A percentile compares a stretch with the other conserved stretches of the same genome.
Conservation (phyloP, 2,797 vertebrate species). For the Clarias pachynema region DNA sequence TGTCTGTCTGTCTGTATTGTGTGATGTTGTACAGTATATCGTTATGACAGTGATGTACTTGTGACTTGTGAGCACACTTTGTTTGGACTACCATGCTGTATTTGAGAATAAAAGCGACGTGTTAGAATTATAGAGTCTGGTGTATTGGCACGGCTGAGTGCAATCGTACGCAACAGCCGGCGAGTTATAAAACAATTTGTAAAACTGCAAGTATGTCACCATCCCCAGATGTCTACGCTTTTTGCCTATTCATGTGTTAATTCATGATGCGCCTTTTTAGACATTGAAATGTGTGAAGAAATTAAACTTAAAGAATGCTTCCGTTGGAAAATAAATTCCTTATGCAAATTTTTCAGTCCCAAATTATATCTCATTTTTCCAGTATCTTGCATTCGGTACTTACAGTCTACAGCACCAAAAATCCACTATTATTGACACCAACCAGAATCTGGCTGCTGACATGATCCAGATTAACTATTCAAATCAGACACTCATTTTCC, state of each 20-base stretch:
- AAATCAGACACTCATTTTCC: not conserved
- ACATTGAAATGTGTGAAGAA: constrained; percentile 5
- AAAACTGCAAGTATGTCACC: constrained; percentile 24
- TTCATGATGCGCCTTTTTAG: constrained; percentile 16
- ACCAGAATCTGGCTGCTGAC: not conserved
- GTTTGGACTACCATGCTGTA: constrained; percentile 34
- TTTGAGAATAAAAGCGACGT: constrained; percentile 43
- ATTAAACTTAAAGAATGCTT: not conserved
- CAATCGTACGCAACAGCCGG: constrained; percentile 28
- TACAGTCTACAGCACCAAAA: not conserved
- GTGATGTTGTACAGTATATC: constrained; percentile 29
- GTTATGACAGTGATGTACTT: constrained; percentile 27
- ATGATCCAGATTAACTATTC: not conserved
- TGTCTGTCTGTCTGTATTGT: constrained; percentile 20
- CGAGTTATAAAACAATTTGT: constrained; percentile 39
- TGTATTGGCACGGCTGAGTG: constrained; percentile 30
- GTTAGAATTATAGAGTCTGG: constrained; percentile 41
- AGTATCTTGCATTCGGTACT: not conserved
- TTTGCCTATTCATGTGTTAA: constrained; percentile 17
- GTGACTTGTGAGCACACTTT: constrained; percentile 41
- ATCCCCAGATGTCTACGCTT: constrained; percentile 26
- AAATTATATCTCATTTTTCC: not conserved
- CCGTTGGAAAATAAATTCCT: not conserved
- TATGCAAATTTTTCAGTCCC: not conserved
- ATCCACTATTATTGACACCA: not conserved